Evolutionary conservation across 2,113 vertebrate species (phyloP), one percentile per base, ranked within the genome.

Genomic region (Camelus dromedarius): DNA sequence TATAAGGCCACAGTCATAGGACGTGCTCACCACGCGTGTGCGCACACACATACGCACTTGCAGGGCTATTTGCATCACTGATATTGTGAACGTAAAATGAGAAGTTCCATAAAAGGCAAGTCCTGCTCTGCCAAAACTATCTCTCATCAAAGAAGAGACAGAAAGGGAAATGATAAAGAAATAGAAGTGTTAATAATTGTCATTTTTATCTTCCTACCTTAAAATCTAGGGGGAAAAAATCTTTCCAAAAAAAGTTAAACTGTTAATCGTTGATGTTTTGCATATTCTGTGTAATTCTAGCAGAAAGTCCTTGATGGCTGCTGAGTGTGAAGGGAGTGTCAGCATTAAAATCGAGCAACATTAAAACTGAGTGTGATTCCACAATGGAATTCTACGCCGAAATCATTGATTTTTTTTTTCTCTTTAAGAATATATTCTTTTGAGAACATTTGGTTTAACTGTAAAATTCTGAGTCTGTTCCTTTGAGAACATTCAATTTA

Each of bases 1-100:
- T 97, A 54, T 98, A 96, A 97, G 97, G 96, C 82, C 89, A 18
- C 76, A 97, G 75, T 95, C 91, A 89, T 30, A 95, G 86, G 97
- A 58, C 38, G 77, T 58, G 70, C 72, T 80, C 52, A 26, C 18
- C 60, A 82, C 69, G 66, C 60, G 32, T 42, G 38, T 42, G 38
- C 8, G 15, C 18, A 42, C 50, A 46, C n/a, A 46, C 42, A 73
- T 50, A 80, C 6, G 50, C 35, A 35, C 93, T 84, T 26, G 81
- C 80, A 97, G 93, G 84, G 95, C 95, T 64, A 87, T 85, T 97
- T 91, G 73, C 64, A 54, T 89, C 96, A 97, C 92, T 93, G 54
- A 79, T 35, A 82, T 30, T 89, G 93, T 91, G 60, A 90, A 93
- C 95, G 90, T 96, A 73, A 30, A 97, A 79, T 93, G 86, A 18